Percentiles rank a stretch among this genome's conserved stretches.
These are phyloP conservation scores for Ciconia boyciana DNA, from an alignment of 2,113 vertebrate genomes.

Conservation along the genomic window DNA sequence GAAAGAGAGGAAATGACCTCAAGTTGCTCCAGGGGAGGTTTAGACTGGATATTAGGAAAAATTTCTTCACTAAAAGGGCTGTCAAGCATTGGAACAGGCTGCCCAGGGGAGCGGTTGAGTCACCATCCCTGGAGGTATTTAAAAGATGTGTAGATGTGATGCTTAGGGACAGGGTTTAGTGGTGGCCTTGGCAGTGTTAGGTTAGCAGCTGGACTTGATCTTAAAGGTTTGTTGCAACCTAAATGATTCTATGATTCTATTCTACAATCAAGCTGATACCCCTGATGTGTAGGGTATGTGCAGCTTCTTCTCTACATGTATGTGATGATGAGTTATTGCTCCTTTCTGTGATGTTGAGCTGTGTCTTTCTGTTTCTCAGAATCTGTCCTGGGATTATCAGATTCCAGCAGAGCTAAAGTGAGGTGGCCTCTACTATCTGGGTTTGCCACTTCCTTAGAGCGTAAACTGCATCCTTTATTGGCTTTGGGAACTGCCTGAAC, in stretches of 20 bases:
- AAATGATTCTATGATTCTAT: not conserved
- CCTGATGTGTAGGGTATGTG: not conserved
- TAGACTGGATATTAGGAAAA: not conserved
- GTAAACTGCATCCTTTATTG: not conserved
- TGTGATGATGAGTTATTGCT: not conserved
- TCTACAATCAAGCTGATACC: not conserved
- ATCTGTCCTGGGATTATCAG: not conserved
- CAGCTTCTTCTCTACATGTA: not conserved
- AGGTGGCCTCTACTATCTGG: not conserved
- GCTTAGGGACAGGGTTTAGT: not conserved
- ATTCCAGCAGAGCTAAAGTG: not conserved
- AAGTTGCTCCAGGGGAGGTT: not conserved
- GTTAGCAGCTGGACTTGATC: not conserved
- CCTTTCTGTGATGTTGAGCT: not conserved
- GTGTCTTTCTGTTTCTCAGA: not conserved
- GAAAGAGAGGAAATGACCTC: not conserved
- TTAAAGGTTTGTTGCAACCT: not conserved
- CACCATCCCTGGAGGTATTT: not conserved
- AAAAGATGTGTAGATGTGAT: rapidly evolving
- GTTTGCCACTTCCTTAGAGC: not conserved
- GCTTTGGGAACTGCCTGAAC: not conserved
- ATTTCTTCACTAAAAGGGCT: not conserved
- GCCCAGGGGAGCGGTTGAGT: not conserved
- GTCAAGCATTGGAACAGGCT: not conserved
- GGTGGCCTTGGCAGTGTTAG: not conserved